Conservation (phyloP, 2,113 vertebrate species). For the Emydocephalus ijimae region DNA sequence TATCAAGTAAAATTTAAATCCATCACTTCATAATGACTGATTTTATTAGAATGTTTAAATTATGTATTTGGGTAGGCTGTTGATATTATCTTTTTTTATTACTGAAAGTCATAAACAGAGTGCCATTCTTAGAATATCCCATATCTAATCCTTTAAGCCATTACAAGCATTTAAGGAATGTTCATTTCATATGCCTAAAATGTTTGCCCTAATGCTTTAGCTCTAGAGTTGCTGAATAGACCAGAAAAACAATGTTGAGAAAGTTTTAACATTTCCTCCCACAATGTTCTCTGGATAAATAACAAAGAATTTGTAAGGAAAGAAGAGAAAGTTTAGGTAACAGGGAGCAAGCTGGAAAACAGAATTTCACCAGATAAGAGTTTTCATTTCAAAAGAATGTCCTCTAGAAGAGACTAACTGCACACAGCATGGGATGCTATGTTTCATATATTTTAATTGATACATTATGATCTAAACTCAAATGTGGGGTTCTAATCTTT, state of each 20-base stretch:
- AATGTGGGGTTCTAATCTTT: neutral
- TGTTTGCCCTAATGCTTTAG: constrained; percentile 59
- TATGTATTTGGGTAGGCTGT: constrained; percentile 46
- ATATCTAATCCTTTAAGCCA: constrained; percentile 72
- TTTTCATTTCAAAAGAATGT: neutral
- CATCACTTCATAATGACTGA: constrained; percentile 33
- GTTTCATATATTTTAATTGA: neutral
- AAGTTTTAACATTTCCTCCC: constrained; percentile 63
- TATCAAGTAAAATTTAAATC: neutral
- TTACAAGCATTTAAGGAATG: constrained; percentile 77
- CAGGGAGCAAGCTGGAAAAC: neutral
- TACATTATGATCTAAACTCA: neutral
- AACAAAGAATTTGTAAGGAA: neutral
- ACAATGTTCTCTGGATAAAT: constrained; percentile 47
- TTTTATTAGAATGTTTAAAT: constrained; percentile 37
- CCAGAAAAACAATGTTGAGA: constrained; percentile 69
- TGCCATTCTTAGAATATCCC: constrained; percentile 67
- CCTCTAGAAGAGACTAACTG: neutral
- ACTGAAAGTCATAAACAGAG: constrained; percentile 51
- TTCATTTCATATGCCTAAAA: constrained; percentile 61
- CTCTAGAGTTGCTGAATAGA: constrained; percentile 66
- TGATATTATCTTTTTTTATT: constrained; percentile 37
- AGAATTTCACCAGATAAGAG: neutral
- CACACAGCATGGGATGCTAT: neutral
- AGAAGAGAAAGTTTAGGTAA: neutral